Base-by-base conservation (phyloP, 2,113 vertebrate species). In the Larimichthys polyactis region DNA sequence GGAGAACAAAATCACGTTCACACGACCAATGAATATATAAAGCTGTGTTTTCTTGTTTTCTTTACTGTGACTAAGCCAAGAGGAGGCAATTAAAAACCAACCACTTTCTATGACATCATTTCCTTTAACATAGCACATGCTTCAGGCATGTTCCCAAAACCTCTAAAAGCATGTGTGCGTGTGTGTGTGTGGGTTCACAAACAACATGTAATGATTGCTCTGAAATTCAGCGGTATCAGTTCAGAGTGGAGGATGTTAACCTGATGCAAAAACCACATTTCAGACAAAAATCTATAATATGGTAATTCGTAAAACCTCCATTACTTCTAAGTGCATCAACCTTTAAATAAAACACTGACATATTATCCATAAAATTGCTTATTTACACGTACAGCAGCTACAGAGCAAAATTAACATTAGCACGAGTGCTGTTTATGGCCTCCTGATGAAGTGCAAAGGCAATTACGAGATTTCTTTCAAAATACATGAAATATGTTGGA, bases 81-180 rank as follows among this genome's bases (percentile, higher is more conserved):
- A 3, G 11, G 20, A 74, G 59, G 57, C 76, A 67, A 79, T 59
- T 64, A 58, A 75, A 81, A 57, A 57, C 24, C 20, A 62, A 63
- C 40, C 49, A 48, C 74, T 46, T 8, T 69, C 54, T 15, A 66
- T 75, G 65, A 79, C 54, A 62, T 71, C 2, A 79, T 54, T 75
- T 63, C 70, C 65, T 86, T 49, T 17, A 69, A 64, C 24, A 74
- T 19, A 69, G 49, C 70, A 51, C 78, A 81, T 36, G 29, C 55
- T 51, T 55, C 20, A 66, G 68, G 67, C 4, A 57, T 80, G 57
- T 3, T 73, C 44, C 75, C 46, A 63, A 65, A 75, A 17, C 62
- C 62, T 17, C 66, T 22, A 55, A 22, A 29, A 15, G 11, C 6
- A 16, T 19, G 10, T 49, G 32, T 60, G 67, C 20, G 52, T 24